These are phyloP conservation scores for Mactra quadrangularis DNA, from an alignment of 1,140 invertebrate genomes.

Conservation along the genomic window DNA sequence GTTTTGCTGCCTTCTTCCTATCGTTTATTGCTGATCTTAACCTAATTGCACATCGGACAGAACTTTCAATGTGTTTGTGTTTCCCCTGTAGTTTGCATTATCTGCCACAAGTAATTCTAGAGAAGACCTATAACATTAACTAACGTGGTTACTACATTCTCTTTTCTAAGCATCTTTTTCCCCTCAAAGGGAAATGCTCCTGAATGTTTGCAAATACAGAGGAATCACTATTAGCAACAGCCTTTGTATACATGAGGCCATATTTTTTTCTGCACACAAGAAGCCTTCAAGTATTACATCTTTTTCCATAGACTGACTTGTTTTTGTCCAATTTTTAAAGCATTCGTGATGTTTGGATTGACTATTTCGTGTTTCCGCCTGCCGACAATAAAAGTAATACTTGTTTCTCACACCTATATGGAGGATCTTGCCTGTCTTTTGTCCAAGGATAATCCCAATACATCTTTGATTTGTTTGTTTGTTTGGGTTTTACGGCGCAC, in stretches of 20 bases:
- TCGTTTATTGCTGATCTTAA: constrained; percentile 32
- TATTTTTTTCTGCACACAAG: constrained; percentile 77
- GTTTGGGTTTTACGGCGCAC: too few species aligned
- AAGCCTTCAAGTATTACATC: too few species aligned
- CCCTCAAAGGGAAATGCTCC: too few species aligned
- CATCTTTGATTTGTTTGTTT: too few species aligned
- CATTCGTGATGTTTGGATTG: constrained; percentile 78
- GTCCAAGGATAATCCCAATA: constrained; percentile 77
- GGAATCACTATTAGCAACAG: constrained; percentile 81
- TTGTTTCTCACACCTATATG: constrained; percentile 81
- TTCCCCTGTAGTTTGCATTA: constrained; percentile 23
- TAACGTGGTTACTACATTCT: constrained; percentile 78
- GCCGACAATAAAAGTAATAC: constrained; percentile 75
- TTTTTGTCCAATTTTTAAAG: too few species aligned
- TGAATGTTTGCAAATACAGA: constrained; percentile 77
- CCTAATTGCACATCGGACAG: constrained; percentile 49
- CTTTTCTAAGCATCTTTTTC: constrained; percentile 68
- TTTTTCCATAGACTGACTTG: too few species aligned
- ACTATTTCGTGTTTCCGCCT: not conserved
- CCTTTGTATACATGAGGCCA: constrained; percentile 76
- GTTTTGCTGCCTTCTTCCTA: not conserved
- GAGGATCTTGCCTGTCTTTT: constrained; percentile 78
- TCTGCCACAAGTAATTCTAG: constrained; percentile 54
- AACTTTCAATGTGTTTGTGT: constrained; percentile 16
- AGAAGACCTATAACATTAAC: constrained; percentile 80